A percentile compares a stretch with the other conserved stretches of the same genome.
phyloP scores from a whole-genome alignment of 2,113 vertebrate genomes.

The Rhinopomastus cyanomelas region DNA sequence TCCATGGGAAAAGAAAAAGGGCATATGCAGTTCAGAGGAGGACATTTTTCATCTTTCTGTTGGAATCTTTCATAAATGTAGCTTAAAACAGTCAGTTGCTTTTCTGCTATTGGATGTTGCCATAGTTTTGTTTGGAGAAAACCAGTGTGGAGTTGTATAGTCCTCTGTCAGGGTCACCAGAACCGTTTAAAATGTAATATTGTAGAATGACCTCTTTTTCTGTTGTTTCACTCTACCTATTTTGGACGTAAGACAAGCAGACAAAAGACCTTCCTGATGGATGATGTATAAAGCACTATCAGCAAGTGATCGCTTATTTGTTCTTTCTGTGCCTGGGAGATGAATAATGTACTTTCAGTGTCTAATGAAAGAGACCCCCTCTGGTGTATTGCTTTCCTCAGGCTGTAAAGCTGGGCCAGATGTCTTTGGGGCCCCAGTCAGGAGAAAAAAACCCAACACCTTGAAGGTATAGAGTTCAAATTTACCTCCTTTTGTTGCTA shows the following conservation, averaged over 20 bases:
- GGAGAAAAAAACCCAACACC: neutral
- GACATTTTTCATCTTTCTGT: neutral
- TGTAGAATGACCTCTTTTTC: neutral
- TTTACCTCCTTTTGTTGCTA: neutral
- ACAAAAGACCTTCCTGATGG: neutral
- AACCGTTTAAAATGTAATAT: neutral
- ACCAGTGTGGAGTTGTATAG: neutral
- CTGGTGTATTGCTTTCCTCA: slow-evolving; percentile 3
- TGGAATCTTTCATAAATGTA: neutral
- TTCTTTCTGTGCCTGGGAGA: neutral
- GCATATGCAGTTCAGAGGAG: neutral
- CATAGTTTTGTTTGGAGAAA: neutral
- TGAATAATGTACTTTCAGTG: neutral
- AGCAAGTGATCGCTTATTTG: neutral
- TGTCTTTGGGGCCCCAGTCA: neutral
- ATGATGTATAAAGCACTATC: neutral
- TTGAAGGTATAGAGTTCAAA: neutral
- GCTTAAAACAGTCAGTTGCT: neutral
- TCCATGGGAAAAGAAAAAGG: slow-evolving; percentile 17
- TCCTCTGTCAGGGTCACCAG: neutral
- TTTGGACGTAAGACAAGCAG: neutral
- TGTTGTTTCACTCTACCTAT: neutral
- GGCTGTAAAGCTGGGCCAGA: neutral
- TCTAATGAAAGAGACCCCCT: neutral
- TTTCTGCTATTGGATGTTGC: neutral